Evolutionary conservation across 2,797 vertebrate species (phyloP).

Genomic region (Acanthurus leucopareius): DNA sequence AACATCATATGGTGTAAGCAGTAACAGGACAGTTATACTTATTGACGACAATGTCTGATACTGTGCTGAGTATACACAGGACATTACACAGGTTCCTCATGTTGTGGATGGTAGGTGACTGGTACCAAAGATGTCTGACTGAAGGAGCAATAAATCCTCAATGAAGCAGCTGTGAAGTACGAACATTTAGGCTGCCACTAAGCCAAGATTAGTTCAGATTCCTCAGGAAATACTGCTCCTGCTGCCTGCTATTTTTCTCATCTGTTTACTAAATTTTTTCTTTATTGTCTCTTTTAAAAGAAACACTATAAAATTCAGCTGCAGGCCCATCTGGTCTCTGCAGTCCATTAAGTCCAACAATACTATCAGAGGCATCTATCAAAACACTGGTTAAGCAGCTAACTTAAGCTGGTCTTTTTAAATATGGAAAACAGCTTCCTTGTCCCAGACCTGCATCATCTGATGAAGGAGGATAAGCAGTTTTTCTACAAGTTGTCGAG

Average conservation of each 20-base stretch:
- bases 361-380: too few relatives aligned
- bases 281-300: too few relatives aligned
- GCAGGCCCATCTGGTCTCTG: too few relatives aligned
- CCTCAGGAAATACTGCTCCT: too few relatives aligned
- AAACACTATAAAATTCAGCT: too few relatives aligned
- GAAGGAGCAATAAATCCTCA: background rate
- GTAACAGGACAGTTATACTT: too few relatives aligned
- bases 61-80: background rate
- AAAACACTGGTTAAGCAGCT: too few relatives aligned
- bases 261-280: too few relatives aligned
- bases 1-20: background rate
- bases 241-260: too few relatives aligned
- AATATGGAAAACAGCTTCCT: background rate
- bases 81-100: background rate
- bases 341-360: too few relatives aligned
- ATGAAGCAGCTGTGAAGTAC: background rate
- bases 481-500: background rate
- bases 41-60: too few relatives aligned
- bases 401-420: too few relatives aligned
- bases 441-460: background rate
- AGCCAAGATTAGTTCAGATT: background rate
- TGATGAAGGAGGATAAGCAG: background rate
- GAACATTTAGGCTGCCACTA: background rate
- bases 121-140: background rate
- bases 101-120: background rate